Conservation (phyloP, 2,113 vertebrate species). For the Caloenas nicobarica region DNA sequence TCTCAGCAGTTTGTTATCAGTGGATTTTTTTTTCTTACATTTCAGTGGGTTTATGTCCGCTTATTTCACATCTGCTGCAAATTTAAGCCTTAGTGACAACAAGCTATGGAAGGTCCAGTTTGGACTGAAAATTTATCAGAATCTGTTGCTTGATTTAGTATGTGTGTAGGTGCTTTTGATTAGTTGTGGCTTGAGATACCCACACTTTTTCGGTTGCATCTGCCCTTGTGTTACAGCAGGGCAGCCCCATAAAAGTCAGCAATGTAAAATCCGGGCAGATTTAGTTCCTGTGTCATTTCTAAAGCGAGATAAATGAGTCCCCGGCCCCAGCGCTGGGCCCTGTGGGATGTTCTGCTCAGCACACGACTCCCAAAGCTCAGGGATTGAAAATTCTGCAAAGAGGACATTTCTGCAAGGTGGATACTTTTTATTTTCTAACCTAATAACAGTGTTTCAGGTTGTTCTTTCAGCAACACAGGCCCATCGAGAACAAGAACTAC, state of each 20-base stretch:
- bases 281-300: background rate
- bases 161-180: background rate
- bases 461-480: background rate
- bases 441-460: background rate
- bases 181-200: background rate
- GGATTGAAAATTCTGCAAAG: background rate
- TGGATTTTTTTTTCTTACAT: background rate
- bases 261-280: background rate
- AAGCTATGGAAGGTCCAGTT: background rate
- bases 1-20: background rate
- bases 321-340: too few relatives aligned
- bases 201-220: background rate
- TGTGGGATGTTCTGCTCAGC: too few relatives aligned
- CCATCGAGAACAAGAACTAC: background rate
- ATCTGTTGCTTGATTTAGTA: background rate
- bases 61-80: background rate
- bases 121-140: background rate
- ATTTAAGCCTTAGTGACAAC: background rate
- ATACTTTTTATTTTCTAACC: background rate
- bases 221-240: background rate
- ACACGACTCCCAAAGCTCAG: background rate
- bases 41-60: background rate
- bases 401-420: background rate
- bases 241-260: background rate
- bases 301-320: too few relatives aligned